phyloP scores from a whole-genome alignment of 2,797 vertebrate genomes.

The Acanthornis magna region DNA sequence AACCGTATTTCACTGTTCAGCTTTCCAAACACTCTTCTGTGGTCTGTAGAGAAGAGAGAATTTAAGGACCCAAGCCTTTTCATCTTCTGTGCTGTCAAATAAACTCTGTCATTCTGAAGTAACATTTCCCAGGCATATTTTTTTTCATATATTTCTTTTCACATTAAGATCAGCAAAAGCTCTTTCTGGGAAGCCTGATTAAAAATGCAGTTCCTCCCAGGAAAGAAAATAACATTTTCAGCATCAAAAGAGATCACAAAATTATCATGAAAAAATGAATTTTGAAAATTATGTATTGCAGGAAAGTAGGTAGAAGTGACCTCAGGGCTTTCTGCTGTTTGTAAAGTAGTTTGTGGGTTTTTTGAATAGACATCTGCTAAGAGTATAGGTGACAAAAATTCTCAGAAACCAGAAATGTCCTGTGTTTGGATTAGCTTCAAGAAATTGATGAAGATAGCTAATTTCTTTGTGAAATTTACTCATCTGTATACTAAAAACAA shows the following conservation, averaged over 20 bases:
- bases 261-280: conserved; percentile 4
- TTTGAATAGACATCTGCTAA: not conserved
- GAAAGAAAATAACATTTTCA: conserved; percentile 35
- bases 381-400: not conserved
- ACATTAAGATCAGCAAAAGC: conserved; percentile 43
- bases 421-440: not conserved
- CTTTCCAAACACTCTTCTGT: not conserved
- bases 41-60: not conserved
- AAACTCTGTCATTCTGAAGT: conserved; percentile 39
- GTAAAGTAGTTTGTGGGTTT: not conserved
- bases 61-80: conserved; percentile 22
- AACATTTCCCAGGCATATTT: conserved; percentile 26
- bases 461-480: not conserved
- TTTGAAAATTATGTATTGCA: conserved; percentile 7
- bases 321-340: conserved; percentile 6
- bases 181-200: conserved; percentile 47
- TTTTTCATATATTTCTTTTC: conserved; percentile 37
- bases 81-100: conserved; percentile 34
- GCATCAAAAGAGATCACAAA: conserved; percentile 41
- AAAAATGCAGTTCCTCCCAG: conserved; percentile 55
- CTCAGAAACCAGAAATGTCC: not conserved
- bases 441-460: not conserved
- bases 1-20: not conserved
- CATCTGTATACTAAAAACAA: not conserved
- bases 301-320: not conserved